Conservation (phyloP, 2,797 vertebrate species). For the Sebastes vulpes region DNA sequence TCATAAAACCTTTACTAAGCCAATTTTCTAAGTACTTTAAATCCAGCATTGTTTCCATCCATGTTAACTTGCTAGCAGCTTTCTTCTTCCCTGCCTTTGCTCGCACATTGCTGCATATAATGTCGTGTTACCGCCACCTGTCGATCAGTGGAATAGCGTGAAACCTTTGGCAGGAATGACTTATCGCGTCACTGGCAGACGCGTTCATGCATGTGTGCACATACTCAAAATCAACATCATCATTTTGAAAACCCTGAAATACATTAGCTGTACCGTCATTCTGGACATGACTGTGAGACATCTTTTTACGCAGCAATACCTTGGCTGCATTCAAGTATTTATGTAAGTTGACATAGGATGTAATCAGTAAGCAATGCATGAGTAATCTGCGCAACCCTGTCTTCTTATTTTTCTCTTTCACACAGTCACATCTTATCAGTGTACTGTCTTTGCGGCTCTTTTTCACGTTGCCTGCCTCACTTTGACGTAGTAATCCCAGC, state of each 20-base stretch:
- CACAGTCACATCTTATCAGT: conserved; percentile 7
- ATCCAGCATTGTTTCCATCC: neutral
- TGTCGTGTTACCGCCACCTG: neutral
- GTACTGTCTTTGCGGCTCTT: conserved; percentile 27
- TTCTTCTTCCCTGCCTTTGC: neutral
- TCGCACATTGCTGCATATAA: neutral
- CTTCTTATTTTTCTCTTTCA: neutral
- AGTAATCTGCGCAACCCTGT: neutral
- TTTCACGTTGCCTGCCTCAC: conserved; percentile 21
- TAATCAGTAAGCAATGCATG: neutral
- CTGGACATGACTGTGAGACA: neutral
- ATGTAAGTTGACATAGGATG: neutral
- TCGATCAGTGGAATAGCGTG: neutral
- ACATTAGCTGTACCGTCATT: neutral
- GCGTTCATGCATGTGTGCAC: neutral
- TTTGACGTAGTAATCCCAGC: conserved; percentile 51
- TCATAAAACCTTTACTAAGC: too few relatives aligned
- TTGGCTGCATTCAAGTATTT: neutral
- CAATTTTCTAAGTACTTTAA: neutral
- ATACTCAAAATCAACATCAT: neutral
- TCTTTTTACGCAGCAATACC: neutral
- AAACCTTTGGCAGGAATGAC: neutral
- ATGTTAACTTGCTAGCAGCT: neutral
- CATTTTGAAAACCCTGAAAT: neutral
- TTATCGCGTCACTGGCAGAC: too few relatives aligned